Percentiles rank a stretch among this genome's conserved stretches.
These are phyloP conservation scores for Aphelocoma coerulescens DNA, from an alignment of 2,113 vertebrate genomes.

Conservation along the genomic window DNA sequence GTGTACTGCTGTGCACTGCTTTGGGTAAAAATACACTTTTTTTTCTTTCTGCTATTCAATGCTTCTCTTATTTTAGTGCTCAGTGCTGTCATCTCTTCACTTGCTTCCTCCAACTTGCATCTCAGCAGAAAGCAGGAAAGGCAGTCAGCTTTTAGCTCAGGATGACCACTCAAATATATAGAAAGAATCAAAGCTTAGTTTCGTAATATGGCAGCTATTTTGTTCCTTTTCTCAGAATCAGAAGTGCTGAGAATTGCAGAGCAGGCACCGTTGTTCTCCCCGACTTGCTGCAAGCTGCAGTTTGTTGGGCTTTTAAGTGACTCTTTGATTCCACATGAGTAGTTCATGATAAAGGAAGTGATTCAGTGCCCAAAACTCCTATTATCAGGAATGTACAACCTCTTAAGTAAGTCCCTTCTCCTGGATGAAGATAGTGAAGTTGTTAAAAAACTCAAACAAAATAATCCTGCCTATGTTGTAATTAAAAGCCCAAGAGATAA, in stretches of 20 bases:
- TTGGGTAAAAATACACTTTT: conserved; percentile 50
- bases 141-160: conserved; percentile 7
- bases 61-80: conserved; percentile 29
- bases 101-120: not conserved
- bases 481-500: not conserved
- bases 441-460: not conserved
- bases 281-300: not conserved
- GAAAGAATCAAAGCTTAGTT: not conserved
- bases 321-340: not conserved
- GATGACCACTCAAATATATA: not conserved
- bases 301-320: conserved; percentile 4
- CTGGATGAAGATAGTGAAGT: not conserved
- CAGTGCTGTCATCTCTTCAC: not conserved
- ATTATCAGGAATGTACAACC: conserved; percentile 25
- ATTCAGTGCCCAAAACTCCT: not conserved
- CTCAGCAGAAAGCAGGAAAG: not conserved
- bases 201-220: not conserved
- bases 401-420: not conserved
- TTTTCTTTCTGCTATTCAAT: conserved; percentile 15
- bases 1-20: conserved; percentile 27
- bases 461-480: not conserved
- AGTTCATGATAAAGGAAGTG: not conserved
- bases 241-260: not conserved
- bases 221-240: not conserved
- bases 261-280: not conserved